Evolutionary conservation across 2,797 vertebrate species (phyloP), one percentile per base, ranked within the genome.

Genomic region (Cirrhinus mrigala): DNA sequence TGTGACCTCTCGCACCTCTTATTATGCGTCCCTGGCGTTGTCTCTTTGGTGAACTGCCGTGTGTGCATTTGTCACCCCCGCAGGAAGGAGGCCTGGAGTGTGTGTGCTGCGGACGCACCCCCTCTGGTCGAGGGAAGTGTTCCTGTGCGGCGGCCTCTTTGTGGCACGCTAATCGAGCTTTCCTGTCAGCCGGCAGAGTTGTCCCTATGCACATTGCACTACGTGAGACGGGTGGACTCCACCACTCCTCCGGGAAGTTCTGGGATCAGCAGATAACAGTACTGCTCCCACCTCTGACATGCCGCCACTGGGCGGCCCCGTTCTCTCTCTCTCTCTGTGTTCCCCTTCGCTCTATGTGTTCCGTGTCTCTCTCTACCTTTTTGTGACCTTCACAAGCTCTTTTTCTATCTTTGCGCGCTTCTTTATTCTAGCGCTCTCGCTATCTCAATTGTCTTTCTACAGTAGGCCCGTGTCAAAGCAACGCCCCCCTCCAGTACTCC

Each of bases 211-310:
- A 70, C 87, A 90, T 91, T 92, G 93, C 91, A 92, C 92, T 94
- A 90, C 79, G 91, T 92, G 95, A 96, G 96, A 95, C 77, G 91
- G 93, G 90, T 93, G 92, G 93, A 93, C 95, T 96, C 95, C 92
- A 92, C 94, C 89, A 95, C 94, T 95, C 95, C 95, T 91, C 92
- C 68, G 94, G 97, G 97, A 98, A 98, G 96, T 97, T 96, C 97
- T 98, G 97, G 94, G 95, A 96, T 96, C 92, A 90, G 94, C 89
- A 97, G 97, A 98, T 98, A 98, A 97, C 93, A 79, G 89, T 89
- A 66, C 90, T 87, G 92, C 93, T 89, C 94, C 93, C 90, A 91
- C 93, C 91, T 92, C 94, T 94, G 92, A 95, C 94, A 94, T 92
- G 89, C 93, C 82, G 73, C 84, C 75, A 91, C 84, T 84, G 89